These are phyloP conservation scores for Zapus hudsonius DNA, from an alignment of 2,113 vertebrate genomes.

Conservation along the genomic window DNA sequence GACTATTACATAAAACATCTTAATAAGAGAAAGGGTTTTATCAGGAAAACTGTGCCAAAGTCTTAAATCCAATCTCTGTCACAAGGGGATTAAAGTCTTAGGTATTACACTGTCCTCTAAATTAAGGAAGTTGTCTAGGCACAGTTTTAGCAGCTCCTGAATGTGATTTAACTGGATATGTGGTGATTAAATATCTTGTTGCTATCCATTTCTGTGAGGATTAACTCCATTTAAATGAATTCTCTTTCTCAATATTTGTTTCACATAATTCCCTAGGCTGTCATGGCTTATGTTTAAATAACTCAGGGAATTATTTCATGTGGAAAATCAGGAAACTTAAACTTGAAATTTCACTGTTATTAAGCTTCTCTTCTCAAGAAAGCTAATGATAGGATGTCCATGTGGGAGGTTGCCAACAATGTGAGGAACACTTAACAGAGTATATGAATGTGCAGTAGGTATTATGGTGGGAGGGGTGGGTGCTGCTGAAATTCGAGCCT, in stretches of 20 bases:
- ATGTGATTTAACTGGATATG: slow-evolving; percentile 83
- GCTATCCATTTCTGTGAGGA: slow-evolving; percentile 82
- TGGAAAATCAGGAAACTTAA: slow-evolving; percentile 62
- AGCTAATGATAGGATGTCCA: slow-evolving; percentile 45
- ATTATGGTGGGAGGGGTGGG: not conserved
- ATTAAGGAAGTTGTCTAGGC: slow-evolving; percentile 80
- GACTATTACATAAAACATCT: slow-evolving; percentile 64
- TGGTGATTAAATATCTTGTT: slow-evolving; percentile 83
- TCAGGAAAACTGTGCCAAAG: slow-evolving; percentile 70
- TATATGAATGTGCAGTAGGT: not conserved
- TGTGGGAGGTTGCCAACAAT: not conserved
- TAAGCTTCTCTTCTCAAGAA: slow-evolving; percentile 61
- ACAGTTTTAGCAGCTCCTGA: slow-evolving; percentile 81
- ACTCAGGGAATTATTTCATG: slow-evolving; percentile 60
- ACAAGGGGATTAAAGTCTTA: slow-evolving; percentile 84
- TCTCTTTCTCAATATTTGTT: slow-evolving; percentile 84
- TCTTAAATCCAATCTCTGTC: slow-evolving; percentile 74
- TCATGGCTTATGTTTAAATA: slow-evolving; percentile 70
- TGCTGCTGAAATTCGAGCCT: not conserved
- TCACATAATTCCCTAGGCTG: slow-evolving; percentile 68
- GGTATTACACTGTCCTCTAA: slow-evolving; percentile 78
- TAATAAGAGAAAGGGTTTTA: slow-evolving; percentile 46
- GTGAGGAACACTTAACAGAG: not conserved
- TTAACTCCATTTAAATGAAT: slow-evolving; percentile 82
- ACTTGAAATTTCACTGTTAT: slow-evolving; percentile 63